Base-by-base conservation (phyloP, 2,797 vertebrate species). In the Tokudaia tokunoshimensis region DNA sequence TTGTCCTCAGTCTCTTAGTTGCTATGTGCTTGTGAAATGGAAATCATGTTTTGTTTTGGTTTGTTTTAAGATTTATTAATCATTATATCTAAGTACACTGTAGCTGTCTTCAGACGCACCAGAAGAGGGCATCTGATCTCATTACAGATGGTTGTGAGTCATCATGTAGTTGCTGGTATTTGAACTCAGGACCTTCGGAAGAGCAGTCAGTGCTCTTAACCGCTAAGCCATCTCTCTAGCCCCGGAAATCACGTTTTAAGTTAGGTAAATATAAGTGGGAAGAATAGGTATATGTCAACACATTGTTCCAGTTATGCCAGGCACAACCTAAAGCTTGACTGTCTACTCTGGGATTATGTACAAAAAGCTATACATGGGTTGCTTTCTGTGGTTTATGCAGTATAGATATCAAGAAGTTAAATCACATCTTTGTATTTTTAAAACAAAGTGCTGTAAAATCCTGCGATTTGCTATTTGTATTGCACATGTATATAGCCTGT, bases 361-460 rank as follows among this genome's bases (percentile, higher is more conserved):
- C 37, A 81, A 63, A n/a, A 96, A 97, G 59, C 81, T 89, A 52
- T 44, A 67, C 34, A 76, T 74, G 52, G 37, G 31, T 84, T 96
- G 74, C 34, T 95, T 83, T 80, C 92, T 83, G 0, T 72, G 67
- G 2, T 91, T 22, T 94, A 50, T 96, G 7, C 70, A 92, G 0
- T 82, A 13, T 88, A 67, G 83, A 83, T 88, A 47, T 59, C 67
- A 91, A 74, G 59, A 91, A 47, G 70, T 91, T 95, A 92, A 92
- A 83, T 86, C 84, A 44, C n/a, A 89, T 55, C 85, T 1, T 41
- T 80, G 31, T 78, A 57, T 91, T 94, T 96, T 92, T 95, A 90
- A 92, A 93, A 65, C 76, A 75, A 82, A 96, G 50, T 50, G 4
- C 52, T 93, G 37, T 78, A 2, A 95, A 65, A 92, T 65, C 95